Base-by-base conservation (phyloP, 37 sponge, comb jelly and placozoan species). In the Tethya wilhelma region DNA sequence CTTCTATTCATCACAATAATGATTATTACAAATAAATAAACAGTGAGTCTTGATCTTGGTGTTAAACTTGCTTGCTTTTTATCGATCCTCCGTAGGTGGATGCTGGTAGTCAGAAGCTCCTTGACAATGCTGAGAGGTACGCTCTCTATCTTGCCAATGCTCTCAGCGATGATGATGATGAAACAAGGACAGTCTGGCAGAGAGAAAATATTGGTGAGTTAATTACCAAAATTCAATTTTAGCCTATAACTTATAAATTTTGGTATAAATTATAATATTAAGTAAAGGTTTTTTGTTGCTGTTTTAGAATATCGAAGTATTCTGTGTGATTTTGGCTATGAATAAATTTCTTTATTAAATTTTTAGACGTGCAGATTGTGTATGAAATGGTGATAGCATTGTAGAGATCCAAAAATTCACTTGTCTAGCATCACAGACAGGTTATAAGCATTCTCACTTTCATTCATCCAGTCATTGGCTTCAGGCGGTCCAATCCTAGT, bases 91-190 rank as follows among this genome's bases (percentile, higher is more conserved):
- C 6, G 56, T 30, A 76, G 76, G 12, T 68, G 38, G 69, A 38
- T 23, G 62, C 68, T 20, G 85, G 78, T 2, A 77, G 69, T 39
- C 85, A 76, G 42, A 60, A 41, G 2, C 59, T 76, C 34, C 46
- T 84, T n/a, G 68, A 84, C 43, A 77, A 84, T 76, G 38, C 69
- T 41, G 85, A 84, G 53, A 40, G 78, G 37, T 77, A 68, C 59
- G 67, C 67, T 29, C 56, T 49, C 59, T 77, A 77, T 45, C 70
- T 68, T 23, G 69, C 85, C 2, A 2, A 23, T 23, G 34, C 49
- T 43, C n/a, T 81, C 0, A 43, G 72, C 19, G 41, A 20, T 58
- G 43, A 69, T 0, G 43, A 26, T 57, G 43, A 60, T 20, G 22
- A 22, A 4, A 40, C 12, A 40, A 49, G 55, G 25, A 3, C 65